Percentiles rank a stretch among this genome's conserved stretches.
Evolutionary conservation across 1,140 invertebrate genomes (phyloP).

Genomic region (Nephotettix cincticeps): DNA sequence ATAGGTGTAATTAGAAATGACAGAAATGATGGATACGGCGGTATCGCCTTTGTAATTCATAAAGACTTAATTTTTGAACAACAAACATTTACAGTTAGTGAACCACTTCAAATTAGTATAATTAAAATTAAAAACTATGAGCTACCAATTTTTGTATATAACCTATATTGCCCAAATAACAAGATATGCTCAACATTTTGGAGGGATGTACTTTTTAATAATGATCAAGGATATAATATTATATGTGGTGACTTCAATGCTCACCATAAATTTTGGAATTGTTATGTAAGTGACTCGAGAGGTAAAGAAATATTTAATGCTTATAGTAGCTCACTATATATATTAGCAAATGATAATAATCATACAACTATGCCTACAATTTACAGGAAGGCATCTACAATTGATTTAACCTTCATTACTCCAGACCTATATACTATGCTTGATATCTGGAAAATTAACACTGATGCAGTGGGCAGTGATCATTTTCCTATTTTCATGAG

Average conservation of each 20-base stretch:
- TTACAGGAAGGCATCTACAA: not conserved
- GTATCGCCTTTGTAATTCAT: not conserved
- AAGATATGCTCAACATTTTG: not conserved
- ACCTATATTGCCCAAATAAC: not conserved
- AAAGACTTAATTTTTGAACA: not conserved
- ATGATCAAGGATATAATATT: not conserved
- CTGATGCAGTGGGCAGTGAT: not conserved
- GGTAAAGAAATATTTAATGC: not conserved
- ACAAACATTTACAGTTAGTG: not conserved
- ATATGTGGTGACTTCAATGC: slow-evolving; percentile 7
- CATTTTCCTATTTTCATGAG: not conserved
- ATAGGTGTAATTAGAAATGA: too few species aligned
- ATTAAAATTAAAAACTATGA: not conserved
- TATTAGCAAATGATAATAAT: not conserved
- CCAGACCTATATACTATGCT: not conserved
- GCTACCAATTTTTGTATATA: not conserved
- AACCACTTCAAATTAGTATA: not conserved
- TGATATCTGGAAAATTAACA: not conserved
- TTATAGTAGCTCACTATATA: not conserved
- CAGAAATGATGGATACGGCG: not conserved
- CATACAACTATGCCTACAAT: not conserved
- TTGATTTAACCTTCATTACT: not conserved
- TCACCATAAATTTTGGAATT: not conserved
- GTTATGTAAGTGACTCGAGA: not conserved
- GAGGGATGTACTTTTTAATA: not conserved